Evolutionary conservation across 2,113 vertebrate species (phyloP).

Genomic region (Sapajus apella): DNA sequence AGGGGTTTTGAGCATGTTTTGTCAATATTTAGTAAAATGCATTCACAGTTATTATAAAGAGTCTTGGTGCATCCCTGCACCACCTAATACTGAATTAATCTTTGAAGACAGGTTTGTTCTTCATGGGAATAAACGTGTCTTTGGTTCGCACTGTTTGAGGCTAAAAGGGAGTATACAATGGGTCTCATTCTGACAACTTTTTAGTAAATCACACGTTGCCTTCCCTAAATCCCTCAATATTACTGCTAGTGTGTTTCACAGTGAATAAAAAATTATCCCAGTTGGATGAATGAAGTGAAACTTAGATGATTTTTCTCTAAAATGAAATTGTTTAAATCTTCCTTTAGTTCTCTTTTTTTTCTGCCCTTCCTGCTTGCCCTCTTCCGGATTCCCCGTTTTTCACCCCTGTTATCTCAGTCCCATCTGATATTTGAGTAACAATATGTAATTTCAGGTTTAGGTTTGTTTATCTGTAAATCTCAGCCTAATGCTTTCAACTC

Average conservation of each 20-base stretch:
- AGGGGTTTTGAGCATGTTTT: not conserved
- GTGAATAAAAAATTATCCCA: not conserved
- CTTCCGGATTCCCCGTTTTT: not conserved
- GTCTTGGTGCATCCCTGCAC: too few species aligned
- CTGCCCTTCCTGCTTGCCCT: too few species aligned
- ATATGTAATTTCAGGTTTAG: not conserved
- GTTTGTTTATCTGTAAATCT: slow-evolving; percentile 38
- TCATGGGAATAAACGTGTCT: too few species aligned
- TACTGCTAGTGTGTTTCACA: not conserved
- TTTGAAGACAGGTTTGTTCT: not conserved
- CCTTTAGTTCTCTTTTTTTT: not conserved
- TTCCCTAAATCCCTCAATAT: not conserved
- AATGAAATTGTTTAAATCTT: not conserved
- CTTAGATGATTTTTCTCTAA: not conserved
- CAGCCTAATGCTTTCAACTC: slow-evolving; percentile 38
- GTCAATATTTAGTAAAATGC: not conserved
- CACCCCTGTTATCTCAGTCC: not conserved
- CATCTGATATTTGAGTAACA: not conserved
- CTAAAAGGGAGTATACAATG: not conserved
- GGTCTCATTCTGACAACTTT: not conserved
- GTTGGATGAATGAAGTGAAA: not conserved
- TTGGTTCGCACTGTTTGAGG: accelerated
- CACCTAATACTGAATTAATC: not conserved
- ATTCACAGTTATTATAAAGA: not conserved
- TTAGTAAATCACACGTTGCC: not conserved